Base-by-base conservation (phyloP, 2,113 vertebrate genomes). In the Elephantulus edwardii region DNA sequence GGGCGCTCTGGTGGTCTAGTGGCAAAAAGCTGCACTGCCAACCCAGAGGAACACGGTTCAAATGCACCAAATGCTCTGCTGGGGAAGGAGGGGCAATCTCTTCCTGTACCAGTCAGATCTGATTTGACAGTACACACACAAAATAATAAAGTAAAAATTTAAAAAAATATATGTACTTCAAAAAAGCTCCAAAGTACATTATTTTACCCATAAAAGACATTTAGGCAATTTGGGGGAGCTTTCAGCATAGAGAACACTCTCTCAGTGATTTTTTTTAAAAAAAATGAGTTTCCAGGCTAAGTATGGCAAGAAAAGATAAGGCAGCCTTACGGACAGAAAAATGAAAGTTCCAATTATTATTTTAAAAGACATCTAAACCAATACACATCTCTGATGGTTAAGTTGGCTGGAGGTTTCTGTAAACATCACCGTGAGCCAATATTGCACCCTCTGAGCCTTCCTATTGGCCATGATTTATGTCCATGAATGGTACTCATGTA, bases 281-380 rank as follows among this genome's bases (percentile, higher is more conserved):
- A 77, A 89, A 87, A 77, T 68, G 48, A 84, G 66, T 54, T 72
- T 54, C 35, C 10, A 28, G 3, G 10, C 2, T 80, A 62, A 1
- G 30, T 86, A 3, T 88, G 24, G 17, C 66, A 76, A 8, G 70
- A 82, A 83, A 20, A 54, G 52, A 92, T 71, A 86, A 76, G 20
- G 22, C 17, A 83, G 58, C 11, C 3, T 89, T 83, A 17, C 13
- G 46, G 26, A 87, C 56, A 76, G 13, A 64, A n/a, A 78, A 82
- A 62, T 42, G 2, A 58, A 83, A 42, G 44, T 35, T 80, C 68
- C 8, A 76, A 74, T 22, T 78, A 72, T 80, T 68, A 42, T 42
- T 81, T 91, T 83, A 87, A 86, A 91, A 86, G 6, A 77, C 75
- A 70, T 35, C 77, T 48, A 91, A 90, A 24, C 14, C 19, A 81